Percentiles rank a stretch among this genome's conserved stretches.
Evolutionary conservation across 1,140 invertebrate species (phyloP).

Genomic region (Procambarus clarkii): DNA sequence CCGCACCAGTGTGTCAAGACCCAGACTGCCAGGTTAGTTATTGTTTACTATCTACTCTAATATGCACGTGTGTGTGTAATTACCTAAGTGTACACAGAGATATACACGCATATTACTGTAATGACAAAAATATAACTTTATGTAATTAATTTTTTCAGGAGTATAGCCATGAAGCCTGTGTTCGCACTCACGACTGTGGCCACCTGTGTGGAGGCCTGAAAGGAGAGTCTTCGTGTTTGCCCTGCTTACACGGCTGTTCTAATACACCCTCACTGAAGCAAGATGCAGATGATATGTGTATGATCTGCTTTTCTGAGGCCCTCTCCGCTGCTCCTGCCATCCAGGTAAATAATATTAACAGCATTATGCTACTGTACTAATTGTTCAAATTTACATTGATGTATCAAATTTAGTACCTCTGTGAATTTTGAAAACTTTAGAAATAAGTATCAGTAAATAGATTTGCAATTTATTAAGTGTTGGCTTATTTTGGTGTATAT

Average conservation of each 20-base stretch:
- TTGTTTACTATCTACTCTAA: neutral
- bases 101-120: too few relatives aligned
- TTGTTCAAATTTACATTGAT: too few relatives aligned
- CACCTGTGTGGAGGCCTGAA: slow-evolving; percentile 94
- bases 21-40: slow-evolving; percentile 86
- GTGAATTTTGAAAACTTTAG: too few relatives aligned
- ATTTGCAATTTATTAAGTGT: too few relatives aligned
- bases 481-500: too few relatives aligned
- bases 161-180: slow-evolving; percentile 89
- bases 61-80: neutral
- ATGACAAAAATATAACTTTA: neutral
- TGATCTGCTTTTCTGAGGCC: slow-evolving; percentile 99
- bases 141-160: slow-evolving; percentile 78
- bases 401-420: too few relatives aligned
- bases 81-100: neutral
- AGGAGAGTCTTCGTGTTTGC: slow-evolving; percentile 88
- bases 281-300: slow-evolving; percentile 99
- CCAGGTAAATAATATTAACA: slow-evolving; percentile 74
- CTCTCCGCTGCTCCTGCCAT: slow-evolving; percentile 96
- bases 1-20: slow-evolving; percentile 95
- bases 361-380: too few relatives aligned
- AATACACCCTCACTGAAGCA: slow-evolving; percentile 82
- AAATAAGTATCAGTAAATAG: too few relatives aligned
- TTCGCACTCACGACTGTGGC: slow-evolving; percentile 88
- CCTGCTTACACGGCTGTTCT: slow-evolving; percentile 86